Percentiles rank a stretch among this genome's conserved stretches.
phyloP scores from a whole-genome alignment of 2,888 invertebrate genomes.

The Embidobia sp. region DNA sequence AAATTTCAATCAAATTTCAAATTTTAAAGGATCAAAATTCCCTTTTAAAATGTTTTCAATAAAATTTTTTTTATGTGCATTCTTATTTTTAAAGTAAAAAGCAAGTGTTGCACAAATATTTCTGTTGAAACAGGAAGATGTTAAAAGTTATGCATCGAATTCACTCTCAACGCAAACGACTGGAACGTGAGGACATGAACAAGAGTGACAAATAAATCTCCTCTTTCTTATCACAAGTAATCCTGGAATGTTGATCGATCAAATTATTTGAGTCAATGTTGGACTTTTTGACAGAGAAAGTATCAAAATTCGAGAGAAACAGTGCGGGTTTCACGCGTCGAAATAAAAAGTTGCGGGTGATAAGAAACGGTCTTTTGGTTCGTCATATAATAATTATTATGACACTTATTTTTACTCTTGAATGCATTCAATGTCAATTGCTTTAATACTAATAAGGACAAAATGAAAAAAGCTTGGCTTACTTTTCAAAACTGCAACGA shows the following conservation, averaged over 20 bases:
- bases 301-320: slow-evolving; percentile 22
- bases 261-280: slow-evolving; percentile 46
- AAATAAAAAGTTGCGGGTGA: slow-evolving; percentile 15
- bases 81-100: too few relatives aligned
- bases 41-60: too few relatives aligned
- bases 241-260: slow-evolving; percentile 41
- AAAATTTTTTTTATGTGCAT: too few relatives aligned
- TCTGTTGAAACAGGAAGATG: too few relatives aligned
- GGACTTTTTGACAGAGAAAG: slow-evolving; percentile 40
- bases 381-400: slow-evolving; percentile 36
- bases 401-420: slow-evolving; percentile 30
- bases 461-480: slow-evolving; percentile 12
- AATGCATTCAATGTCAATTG: neutral
- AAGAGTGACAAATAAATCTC: slow-evolving; percentile 19
- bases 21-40: too few relatives aligned
- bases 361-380: neutral
- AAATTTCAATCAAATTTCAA: too few relatives aligned
- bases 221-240: slow-evolving; percentile 8
- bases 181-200: slow-evolving; percentile 7
- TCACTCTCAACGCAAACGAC: slow-evolving; percentile 21
- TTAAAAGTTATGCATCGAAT: too few relatives aligned
- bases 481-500: slow-evolving; percentile 10
- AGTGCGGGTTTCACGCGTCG: slow-evolving; percentile 17
- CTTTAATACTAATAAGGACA: too few relatives aligned
- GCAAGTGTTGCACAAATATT: too few relatives aligned